These are phyloP conservation scores for Idaea aversata DNA, from an alignment of 2,888 invertebrate genomes.

Conservation along the genomic window DNA sequence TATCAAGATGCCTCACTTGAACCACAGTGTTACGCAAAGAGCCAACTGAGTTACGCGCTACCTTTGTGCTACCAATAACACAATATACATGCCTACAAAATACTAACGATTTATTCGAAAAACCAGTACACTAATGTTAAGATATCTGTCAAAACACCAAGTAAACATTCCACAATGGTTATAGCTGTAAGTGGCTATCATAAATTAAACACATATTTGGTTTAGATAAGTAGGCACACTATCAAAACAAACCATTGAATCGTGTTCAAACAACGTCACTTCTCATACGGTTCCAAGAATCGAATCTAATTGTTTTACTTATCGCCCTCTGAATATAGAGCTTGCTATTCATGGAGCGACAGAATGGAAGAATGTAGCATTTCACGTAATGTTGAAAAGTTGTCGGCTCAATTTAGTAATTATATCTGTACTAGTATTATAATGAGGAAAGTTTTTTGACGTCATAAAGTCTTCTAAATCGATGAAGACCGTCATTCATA, in stretches of 20 bases:
- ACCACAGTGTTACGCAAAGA: too few species aligned
- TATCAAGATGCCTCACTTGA: too few species aligned
- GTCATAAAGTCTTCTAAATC: too few species aligned
- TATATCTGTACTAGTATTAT: too few species aligned
- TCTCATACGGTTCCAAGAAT: constrained; percentile 15
- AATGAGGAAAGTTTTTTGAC: too few species aligned
- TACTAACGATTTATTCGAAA: too few species aligned
- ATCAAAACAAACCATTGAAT: constrained; percentile 5
- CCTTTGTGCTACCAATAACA: too few species aligned
- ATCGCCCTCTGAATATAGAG: constrained; percentile 14
- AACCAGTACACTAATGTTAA: background rate
- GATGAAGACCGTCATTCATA: too few species aligned
- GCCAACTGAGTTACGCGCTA: too few species aligned
- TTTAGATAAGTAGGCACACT: constrained; percentile 1
- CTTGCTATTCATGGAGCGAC: constrained; percentile 19
- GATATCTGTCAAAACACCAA: background rate
- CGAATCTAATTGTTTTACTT: constrained; percentile 24
- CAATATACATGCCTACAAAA: too few species aligned
- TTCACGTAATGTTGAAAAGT: too few species aligned
- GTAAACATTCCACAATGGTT: background rate
- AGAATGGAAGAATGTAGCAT: background rate
- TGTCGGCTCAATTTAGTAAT: too few species aligned
- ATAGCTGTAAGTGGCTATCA: background rate
- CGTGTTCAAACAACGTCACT: background rate
- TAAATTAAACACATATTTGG: background rate